Evolutionary conservation across 2,888 invertebrate species (phyloP), one percentile per base, ranked within the genome.

Genomic region (Oscheius onirici): DNA sequence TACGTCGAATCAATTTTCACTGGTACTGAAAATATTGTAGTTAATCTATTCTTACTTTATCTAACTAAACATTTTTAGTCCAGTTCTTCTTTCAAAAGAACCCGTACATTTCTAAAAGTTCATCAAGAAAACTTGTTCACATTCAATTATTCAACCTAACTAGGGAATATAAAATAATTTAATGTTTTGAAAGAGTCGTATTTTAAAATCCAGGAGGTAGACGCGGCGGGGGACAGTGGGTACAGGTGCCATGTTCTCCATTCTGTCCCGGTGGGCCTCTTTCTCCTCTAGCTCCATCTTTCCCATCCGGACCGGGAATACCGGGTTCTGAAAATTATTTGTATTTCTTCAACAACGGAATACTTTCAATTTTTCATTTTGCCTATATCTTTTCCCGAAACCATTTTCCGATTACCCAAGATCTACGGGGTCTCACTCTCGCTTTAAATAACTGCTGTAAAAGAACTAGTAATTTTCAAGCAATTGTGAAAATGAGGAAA

Each of bases 131-230:
- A n/a, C n/a, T n/a, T n/a, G n/a, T n/a, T n/a, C n/a, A n/a, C n/a
- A n/a, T n/a, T n/a, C n/a, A n/a, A n/a, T n/a, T n/a, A n/a, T n/a
- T n/a, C n/a, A n/a, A n/a, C n/a, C n/a, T n/a, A n/a, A 34, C 34
- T 6, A 34, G 34, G 8, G 8, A 34, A 6, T 34, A 34, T 8
- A 34, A 34, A 34, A 34, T n/a, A n/a, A n/a, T n/a, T 34, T 34
- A 34, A 34, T 34, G 8, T 34, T 8, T n/a, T n/a, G n/a, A n/a
- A 34, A 34, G 8, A 8, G 5, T 34, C 8, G 34, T 34, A 34
- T 3, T 34, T 74, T 65, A 79, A 68, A 78, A 80, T 41, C 80
- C 80, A 26, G 80, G 80, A 28, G 80, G 80, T 17, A 79, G 76
- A 60, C 80, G 71, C 28, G 80, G 80, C 6, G 76, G 63, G 13